Base-by-base conservation (phyloP, 1,140 invertebrate genomes). In the Colletes latitarsis region DNA sequence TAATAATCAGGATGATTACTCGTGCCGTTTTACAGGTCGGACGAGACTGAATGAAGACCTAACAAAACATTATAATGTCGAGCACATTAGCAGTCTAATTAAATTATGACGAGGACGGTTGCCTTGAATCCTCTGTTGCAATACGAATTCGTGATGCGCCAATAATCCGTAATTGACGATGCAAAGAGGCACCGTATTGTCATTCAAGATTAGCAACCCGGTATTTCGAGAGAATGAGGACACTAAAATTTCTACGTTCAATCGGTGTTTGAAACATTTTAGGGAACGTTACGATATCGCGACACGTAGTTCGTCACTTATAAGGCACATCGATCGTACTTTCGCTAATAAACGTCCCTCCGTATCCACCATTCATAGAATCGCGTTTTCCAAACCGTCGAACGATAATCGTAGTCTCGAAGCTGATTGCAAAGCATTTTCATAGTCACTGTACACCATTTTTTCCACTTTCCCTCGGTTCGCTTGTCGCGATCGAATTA, bases 51-150 rank as follows among this genome's bases (percentile, higher is more conserved):
- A 80, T 75, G 68, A 73, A 87, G 75, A 71, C 77, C 78, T 76
- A 82, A 60, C 74, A 64, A 80, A 77, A 83, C 79, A 82, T 82
- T 72, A 83, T 78, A 82, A 87, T 72, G 78, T 82, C 69, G 71
- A 49, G 43, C 53, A 63, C 15, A 67, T 71, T 83, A 87, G 41
- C 71, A 74, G 79, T 81, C 85, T 86, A 86, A 87, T 87, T 84
- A 87, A 87, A 84, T 87, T 84, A 81, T 71, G 55, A 82, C 85
- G 81, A 87, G 76, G 76, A 63, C 81, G 49, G 41, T 39, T 41
- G 69, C 69, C 77, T 78, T 72, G 77, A 78, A 72, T 78, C 41
- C 68, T 10, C 68, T 30, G 77, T 71, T 71, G 77, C 49, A 78
- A 78, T 55, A 73, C 57, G 68, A 78, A 78, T 63, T 46, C n/a